A percentile compares a stretch with the other conserved stretches of the same genome.
phyloP scores from a whole-genome alignment of 2,797 vertebrate species.

The Rhinoraja longicauda region DNA sequence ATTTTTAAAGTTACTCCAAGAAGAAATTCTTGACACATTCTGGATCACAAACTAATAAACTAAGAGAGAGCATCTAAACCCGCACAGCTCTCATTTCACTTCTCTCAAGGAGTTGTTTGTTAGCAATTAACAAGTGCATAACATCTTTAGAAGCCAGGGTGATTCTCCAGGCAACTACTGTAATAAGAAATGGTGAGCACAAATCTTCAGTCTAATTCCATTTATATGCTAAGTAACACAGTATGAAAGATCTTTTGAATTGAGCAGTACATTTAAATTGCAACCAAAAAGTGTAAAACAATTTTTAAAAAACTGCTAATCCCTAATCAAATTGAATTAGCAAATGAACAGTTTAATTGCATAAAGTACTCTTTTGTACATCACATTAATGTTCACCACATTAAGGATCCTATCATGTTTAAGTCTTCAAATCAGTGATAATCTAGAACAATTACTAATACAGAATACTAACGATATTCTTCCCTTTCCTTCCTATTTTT shows the following conservation, averaged over 20 bases:
- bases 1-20: slow-evolving; percentile 6
- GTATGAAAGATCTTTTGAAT: neutral
- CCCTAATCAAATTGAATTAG: neutral
- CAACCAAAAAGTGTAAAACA: slow-evolving; percentile 10
- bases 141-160: neutral
- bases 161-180: slow-evolving; percentile 15
- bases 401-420: neutral
- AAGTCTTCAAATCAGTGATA: neutral
- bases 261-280: neutral
- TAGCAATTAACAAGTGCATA: neutral
- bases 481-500: too few relatives aligned
- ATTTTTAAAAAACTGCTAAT: slow-evolving; percentile 11
- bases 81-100: neutral
- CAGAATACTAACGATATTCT: neutral
- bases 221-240: slow-evolving; percentile 9
- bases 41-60: neutral
- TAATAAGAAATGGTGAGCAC: neutral
- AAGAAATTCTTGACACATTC: neutral
- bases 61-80: neutral
- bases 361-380: neutral
- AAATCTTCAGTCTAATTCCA: neutral
- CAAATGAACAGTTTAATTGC: neutral
- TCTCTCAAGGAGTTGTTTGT: neutral
- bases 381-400: neutral
- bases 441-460: neutral